Percentiles rank a stretch among this genome's conserved stretches.
Evolutionary conservation across 2,797 vertebrate genomes (phyloP).

Genomic region (Bryconaethiops microstoma): DNA sequence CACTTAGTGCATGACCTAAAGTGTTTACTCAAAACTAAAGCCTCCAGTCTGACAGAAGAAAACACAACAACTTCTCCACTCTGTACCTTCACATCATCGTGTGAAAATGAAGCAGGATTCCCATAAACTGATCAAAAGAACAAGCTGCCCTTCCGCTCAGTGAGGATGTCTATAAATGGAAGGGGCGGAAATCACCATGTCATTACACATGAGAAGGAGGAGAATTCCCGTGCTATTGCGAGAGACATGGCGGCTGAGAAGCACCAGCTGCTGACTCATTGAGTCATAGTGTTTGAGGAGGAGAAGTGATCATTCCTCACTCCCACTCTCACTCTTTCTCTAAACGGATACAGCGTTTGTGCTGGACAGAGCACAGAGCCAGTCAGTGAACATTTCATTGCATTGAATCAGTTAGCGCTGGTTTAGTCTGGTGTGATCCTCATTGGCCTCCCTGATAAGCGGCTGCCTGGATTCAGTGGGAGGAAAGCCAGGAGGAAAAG

Average conservation of each 20-base stretch:
- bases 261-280: slow-evolving; percentile 80
- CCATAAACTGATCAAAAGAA: neutral
- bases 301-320: slow-evolving; percentile 49
- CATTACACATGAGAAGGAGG: slow-evolving; percentile 61
- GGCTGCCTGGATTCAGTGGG: neutral
- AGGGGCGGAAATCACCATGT: slow-evolving; percentile 70
- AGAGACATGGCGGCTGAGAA: slow-evolving; percentile 71
- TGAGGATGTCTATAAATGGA: slow-evolving; percentile 72
- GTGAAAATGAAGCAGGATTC: neutral
- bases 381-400: slow-evolving; percentile 19
- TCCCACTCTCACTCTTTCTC: slow-evolving; percentile 20
- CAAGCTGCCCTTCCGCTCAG: slow-evolving; percentile 24
- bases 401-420: slow-evolving; percentile 32
- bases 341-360: slow-evolving; percentile 7
- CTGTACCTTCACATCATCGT: neutral
- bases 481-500: neutral
- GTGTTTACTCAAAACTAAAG: neutral
- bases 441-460: neutral
- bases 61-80: neutral
- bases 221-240: slow-evolving; percentile 66
- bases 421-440: slow-evolving; percentile 2
- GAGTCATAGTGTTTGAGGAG: slow-evolving; percentile 70
- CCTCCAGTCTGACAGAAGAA: neutral
- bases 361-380: neutral
- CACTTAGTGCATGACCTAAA: neutral